Evolutionary conservation across 2,888 invertebrate species (phyloP), one percentile per base, ranked within the genome.

Genomic region (Eilema griseolum): DNA sequence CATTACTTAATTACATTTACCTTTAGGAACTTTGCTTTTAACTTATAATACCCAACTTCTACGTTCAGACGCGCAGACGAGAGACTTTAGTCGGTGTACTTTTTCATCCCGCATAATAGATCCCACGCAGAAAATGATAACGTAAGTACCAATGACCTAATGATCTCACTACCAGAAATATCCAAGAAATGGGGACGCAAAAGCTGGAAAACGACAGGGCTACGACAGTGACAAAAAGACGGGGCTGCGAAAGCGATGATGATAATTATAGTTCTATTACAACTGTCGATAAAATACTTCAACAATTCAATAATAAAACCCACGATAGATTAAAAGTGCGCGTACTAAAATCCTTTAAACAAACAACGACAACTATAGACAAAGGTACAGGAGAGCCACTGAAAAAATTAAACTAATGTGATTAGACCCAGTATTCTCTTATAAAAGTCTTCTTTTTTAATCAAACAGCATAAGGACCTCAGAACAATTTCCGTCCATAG

Each of bases 11-110:
- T 52, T 52, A n/a, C n/a, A 52, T 5, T 52, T 52, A 52, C 52
- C 52, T 52, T n/a, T n/a, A n/a, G 52, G 8, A 52, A 52, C n/a
- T 52, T 52, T 52, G 52, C 52, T 52, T 52, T 52, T 52, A 52
- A 7, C n/a, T 52, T 52, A 52, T 52, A n/a, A 52, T n/a, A 10
- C 8, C 52, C 52, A 52, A 52, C 52, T n/a, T 20, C 52, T n/a
- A n/a, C n/a, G 20, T 52, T n/a, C 52, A 52, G n/a, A 52, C 52
- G 20, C 3, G n/a, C 52, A 52, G 20, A 52, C 52, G 52, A 52
- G 52, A 20, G 52, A 52, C 4, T 52, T n/a, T 52, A 10, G 20
- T 52, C 2, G 2, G 52, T 10, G 8, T 52, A 52, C 3, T n/a
- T 52, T 46, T 20, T 46, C 20, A 7, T 20, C 8, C 20, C 7